A percentile compares a stretch with the other conserved stretches of the same genome.
These are phyloP conservation scores for Psix sp. DNA, from an alignment of 1,140 invertebrate species.

Conservation along the genomic window DNA sequence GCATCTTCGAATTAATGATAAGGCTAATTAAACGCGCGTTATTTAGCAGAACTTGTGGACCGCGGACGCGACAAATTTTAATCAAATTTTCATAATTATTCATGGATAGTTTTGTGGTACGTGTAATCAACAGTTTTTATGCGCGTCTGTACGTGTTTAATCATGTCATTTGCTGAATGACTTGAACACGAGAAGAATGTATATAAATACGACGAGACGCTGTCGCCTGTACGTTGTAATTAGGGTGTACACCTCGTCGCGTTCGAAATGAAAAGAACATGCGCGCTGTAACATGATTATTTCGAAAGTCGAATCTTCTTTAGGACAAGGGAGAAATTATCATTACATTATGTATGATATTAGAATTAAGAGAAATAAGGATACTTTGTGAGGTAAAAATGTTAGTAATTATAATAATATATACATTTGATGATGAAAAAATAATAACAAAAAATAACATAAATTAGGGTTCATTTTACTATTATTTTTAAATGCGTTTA, in stretches of 20 bases:
- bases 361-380: no score
- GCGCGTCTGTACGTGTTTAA: conserved; percentile 30
- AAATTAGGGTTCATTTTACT: conserved; percentile 8
- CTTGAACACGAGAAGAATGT: conserved; percentile 36
- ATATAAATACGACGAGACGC: conserved; percentile 32
- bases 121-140: conserved; percentile 30
- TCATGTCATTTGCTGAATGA: conserved; percentile 47
- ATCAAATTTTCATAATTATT: conserved; percentile 6
- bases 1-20: conserved; percentile 11
- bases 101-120: conserved; percentile 4
- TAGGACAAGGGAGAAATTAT: conserved; percentile 20
- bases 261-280: conserved; percentile 55
- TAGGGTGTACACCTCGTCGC: conserved; percentile 35
- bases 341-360: no score
- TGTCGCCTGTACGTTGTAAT: conserved; percentile 39
- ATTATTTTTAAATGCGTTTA: no score
- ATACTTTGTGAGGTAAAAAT: no score
- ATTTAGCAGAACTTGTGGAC: conserved; percentile 11
- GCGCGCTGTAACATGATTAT: conserved; percentile 42
- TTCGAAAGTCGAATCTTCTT: conserved; percentile 16
- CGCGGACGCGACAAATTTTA: background rate
- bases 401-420: no score
- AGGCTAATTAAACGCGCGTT: conserved; percentile 17
- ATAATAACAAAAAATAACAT: conserved; percentile 28
- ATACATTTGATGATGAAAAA: conserved; percentile 35